Evolutionary conservation across 2,888 invertebrate genomes (phyloP), one percentile per base, ranked within the genome.

Genomic region (Colostygia pectinataria): DNA sequence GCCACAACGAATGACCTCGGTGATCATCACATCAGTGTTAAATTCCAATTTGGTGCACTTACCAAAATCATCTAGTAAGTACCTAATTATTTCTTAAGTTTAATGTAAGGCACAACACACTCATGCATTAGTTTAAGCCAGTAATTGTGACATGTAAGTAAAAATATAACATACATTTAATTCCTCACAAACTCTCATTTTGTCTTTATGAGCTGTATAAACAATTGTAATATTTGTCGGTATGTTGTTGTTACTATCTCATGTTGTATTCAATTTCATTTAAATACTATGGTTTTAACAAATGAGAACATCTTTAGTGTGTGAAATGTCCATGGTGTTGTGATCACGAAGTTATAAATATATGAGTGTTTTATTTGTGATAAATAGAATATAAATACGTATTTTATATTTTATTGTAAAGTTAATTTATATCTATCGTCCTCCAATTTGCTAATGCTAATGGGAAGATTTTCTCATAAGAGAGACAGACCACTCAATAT

Each of bases 21-120:
- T 74, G 77, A 77, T 77, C 76, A 77, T 77, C 76, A 77, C 71
- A 75, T 74, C 81, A 77, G 72, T 80, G 74, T 78, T 78, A 61
- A 68, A 83, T 86, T 84, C 81, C 81, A 80, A 71, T 82, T 86
- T 83, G 86, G 85, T 81, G 76, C 68, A 72, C 65, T 66, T 79
- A 83, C 83, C 85, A 82, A 80, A 81, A 77, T 76, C 74, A 71
- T 71, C 73, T 82, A 79, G 85, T 86, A 85, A 79, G 84, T 86
- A 86, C 85, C 83, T 86, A 80, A 83, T 75, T 80, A 83, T 56
- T 31, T 74, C 23, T 66, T 79, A 79, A 81, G 75, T 73, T 68
- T 74, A 69, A 66, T 62, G 59, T 75, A 71, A 69, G 68, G 63
- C 57, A 72, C 66, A 57, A 68, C 66, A 68, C 58, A 65, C 58